Evolutionary conservation across 2,113 vertebrate genomes (phyloP).

Genomic region (Erythrolamprus reginae): DNA sequence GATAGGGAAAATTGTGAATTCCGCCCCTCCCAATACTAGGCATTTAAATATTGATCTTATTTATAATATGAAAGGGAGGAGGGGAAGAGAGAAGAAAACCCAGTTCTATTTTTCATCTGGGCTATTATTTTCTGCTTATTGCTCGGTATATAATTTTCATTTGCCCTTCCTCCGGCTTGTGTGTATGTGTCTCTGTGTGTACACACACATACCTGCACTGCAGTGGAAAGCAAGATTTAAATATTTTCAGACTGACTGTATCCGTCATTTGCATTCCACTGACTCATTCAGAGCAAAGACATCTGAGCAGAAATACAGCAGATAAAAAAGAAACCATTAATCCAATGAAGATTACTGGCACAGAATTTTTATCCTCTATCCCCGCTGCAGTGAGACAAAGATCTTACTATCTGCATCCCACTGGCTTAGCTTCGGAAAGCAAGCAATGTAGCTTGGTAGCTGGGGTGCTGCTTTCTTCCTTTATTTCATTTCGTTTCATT

Average conservation of each 20-base stretch:
- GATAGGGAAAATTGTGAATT: constrained; percentile 59
- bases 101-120: constrained; percentile 66
- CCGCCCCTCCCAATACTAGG: constrained; percentile 51
- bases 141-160: constrained; percentile 67
- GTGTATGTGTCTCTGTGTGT: constrained; percentile 28
- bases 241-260: constrained; percentile 77
- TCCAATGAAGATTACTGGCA: constrained; percentile 98
- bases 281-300: constrained; percentile 91
- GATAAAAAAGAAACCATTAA: constrained; percentile 99
- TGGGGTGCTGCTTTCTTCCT: constrained; percentile 30
- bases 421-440: constrained; percentile 76
- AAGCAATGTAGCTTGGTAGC: constrained; percentile 69
- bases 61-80: constrained; percentile 32
- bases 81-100: constrained; percentile 50
- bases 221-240: constrained; percentile 77
- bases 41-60: constrained; percentile 64
- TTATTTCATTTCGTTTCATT: constrained; percentile 36
- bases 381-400: constrained; percentile 81
- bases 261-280: constrained; percentile 97
- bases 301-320: constrained; percentile 96
- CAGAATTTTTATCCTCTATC: constrained; percentile 94
- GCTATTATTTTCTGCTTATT: constrained; percentile 57
- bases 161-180: constrained; percentile 54
- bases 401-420: constrained; percentile 79
- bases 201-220: constrained; percentile 70